Evolutionary conservation across 2,797 vertebrate species (phyloP), one percentile per base, ranked within the genome.

Genomic region (Capromys pilorides): DNA sequence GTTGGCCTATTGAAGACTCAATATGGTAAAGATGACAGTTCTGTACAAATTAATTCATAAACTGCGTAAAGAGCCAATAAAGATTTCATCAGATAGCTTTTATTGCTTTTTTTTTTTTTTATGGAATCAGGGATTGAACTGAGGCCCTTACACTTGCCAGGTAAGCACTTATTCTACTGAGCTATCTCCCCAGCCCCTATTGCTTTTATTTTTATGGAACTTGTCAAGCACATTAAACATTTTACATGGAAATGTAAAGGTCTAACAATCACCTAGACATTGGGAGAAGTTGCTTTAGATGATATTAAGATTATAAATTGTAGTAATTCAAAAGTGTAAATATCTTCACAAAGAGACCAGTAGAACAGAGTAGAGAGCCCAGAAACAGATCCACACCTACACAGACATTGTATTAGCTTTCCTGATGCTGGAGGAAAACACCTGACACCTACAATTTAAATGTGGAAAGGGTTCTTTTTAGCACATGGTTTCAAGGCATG

Each of bases 121-220:
- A 69, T 91, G 78, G 33, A 91, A 82, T 41, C 45, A 45, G 45
- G 45, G 4, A 45, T 45, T 45, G 45, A 45, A 45, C 45, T 45
- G 4, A 45, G 45, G 45, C 45, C 45, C 45, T 45, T 45, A 45
- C 45, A 45, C 45, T 45, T 45, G 45, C 45, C 45, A 45, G 45
- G 45, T 45, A 45, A 45, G 45, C 45, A 45, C 45, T 45, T 45
- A 45, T 45, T 45, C 45, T 45, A 45, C 45, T 45, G 45, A 45
- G 45, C 45, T 45, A 45, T 45, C 45, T 45, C 45, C 45, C 8
- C 45, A 45, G 45, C 45, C 45, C 45, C 45, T 54, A 11, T 79
- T 84, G 14, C 79, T 94, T 86, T 79, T 84, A 10, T 85, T 94
- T 86, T 83, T 91, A 69, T 91, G 78, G 33, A 91, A 82, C 54